phyloP scores from a whole-genome alignment of 2,888 invertebrate genomes.

The Andrena dorsata region DNA sequence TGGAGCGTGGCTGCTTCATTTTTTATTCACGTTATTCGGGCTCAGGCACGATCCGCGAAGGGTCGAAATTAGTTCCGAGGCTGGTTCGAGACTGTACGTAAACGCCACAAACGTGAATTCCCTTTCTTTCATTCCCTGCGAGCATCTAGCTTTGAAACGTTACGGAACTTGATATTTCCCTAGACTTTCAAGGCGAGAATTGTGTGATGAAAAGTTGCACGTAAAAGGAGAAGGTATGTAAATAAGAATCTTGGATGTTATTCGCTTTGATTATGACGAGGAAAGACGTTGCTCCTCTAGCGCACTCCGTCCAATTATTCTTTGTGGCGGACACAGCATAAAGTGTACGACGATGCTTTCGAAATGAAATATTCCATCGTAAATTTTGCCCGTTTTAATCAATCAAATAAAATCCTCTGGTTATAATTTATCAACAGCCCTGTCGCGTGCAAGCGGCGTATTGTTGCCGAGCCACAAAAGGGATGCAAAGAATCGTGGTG shows the following conservation, averaged over 20 bases:
- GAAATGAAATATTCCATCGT: conserved; percentile 2
- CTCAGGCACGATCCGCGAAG: conserved; percentile 15
- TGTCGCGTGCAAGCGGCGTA: conserved; percentile 27
- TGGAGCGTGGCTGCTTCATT: conserved; percentile 40
- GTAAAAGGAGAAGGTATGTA: conserved; percentile 16
- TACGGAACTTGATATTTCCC: conserved; percentile 12
- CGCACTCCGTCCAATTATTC: background rate
- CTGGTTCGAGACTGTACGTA: background rate
- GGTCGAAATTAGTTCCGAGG: conserved; percentile 54
- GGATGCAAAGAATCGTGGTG: conserved; percentile 4
- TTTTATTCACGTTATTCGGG: conserved; percentile 45
- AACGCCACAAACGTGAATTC: background rate
- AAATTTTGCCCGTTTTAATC: background rate
- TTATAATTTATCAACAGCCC: conserved; percentile 29
- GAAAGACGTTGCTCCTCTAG: background rate
- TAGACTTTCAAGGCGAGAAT: background rate
- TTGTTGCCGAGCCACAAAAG: conserved; percentile 28
- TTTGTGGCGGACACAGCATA: background rate
- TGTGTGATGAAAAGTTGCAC: conserved; percentile 10
- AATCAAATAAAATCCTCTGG: conserved; percentile 12
- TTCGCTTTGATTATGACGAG: background rate
- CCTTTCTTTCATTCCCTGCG: background rate
- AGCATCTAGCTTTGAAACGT: conserved; percentile 11
- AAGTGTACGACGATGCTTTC: background rate
- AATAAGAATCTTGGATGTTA: background rate